These are phyloP conservation scores for Epizoanthus fatuus DNA, from an alignment of 92 coral and sea anemone genomes.

Conservation along the genomic window DNA sequence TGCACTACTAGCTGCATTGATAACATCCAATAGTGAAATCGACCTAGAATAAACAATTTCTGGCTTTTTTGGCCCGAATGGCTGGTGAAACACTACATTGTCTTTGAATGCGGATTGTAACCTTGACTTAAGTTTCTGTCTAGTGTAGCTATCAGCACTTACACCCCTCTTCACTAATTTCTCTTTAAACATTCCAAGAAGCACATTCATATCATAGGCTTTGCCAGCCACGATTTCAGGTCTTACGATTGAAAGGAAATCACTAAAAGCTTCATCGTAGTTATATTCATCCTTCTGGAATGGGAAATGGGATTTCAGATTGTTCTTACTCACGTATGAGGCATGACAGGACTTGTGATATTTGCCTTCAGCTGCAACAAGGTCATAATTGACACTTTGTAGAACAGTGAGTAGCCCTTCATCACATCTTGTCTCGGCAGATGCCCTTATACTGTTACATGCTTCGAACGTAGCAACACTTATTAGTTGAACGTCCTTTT, in stretches of 20 bases:
- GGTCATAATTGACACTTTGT: slow-evolving; percentile 24
- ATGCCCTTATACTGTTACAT: no score
- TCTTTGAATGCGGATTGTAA: no score
- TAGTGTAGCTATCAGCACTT: slow-evolving; percentile 52
- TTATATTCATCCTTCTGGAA: not conserved
- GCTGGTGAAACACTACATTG: no score
- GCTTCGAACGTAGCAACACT: no score
- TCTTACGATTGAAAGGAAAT: slow-evolving; percentile 4
- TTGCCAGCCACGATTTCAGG: slow-evolving; percentile 27
- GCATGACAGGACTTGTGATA: slow-evolving; percentile 50
- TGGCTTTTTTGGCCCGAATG: no score
- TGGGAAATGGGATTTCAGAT: slow-evolving; percentile 1
- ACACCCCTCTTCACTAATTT: slow-evolving; percentile 15
- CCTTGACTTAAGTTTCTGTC: no score
- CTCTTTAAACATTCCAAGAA: slow-evolving; percentile 2
- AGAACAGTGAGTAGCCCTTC: no score
- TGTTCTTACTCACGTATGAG: slow-evolving; percentile 35
- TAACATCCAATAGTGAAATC: slow-evolving; percentile 18
- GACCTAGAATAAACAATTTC: slow-evolving; percentile 37
- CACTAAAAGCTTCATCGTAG: slow-evolving; percentile 29
- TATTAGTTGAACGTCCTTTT: no score
- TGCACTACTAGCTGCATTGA: slow-evolving; percentile 3
- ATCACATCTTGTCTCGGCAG: no score
- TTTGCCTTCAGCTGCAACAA: slow-evolving; percentile 30
- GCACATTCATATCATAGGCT: slow-evolving; percentile 34